A percentile compares a stretch with the other conserved stretches of the same genome.
These are phyloP conservation scores for Deilephila porcellus DNA, from an alignment of 2,888 invertebrate species.

Conservation along the genomic window DNA sequence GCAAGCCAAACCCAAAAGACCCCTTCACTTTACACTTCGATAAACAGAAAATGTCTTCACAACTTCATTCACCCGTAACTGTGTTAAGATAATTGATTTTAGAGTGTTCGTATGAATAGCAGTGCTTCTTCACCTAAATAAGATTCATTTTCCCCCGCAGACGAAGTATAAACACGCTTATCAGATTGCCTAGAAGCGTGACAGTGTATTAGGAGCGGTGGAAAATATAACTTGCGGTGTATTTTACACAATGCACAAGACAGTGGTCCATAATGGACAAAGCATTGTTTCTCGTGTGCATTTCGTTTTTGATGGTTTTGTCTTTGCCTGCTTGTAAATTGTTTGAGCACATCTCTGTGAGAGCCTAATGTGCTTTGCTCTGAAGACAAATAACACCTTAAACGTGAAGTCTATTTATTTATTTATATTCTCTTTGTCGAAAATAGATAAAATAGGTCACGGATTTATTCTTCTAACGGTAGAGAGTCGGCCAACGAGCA, in stretches of 20 bases:
- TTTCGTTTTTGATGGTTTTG: not conserved
- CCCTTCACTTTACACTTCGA: constrained; percentile 44
- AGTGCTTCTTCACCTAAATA: constrained; percentile 33
- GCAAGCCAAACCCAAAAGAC: constrained; percentile 40
- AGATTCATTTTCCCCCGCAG: constrained; percentile 28
- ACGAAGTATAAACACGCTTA: constrained; percentile 10
- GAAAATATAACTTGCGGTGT: constrained; percentile 18
- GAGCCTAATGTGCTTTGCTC: not conserved
- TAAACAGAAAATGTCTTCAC: constrained; percentile 50
- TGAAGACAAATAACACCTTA: not conserved
- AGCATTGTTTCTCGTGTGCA: not conserved
- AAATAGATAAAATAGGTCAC: too few relatives aligned
- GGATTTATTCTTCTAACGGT: too few relatives aligned
- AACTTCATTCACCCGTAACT: constrained; percentile 46
- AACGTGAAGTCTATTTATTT: not conserved
- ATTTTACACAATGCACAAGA: constrained; percentile 11
- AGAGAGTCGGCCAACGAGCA: too few relatives aligned
- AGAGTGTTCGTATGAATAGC: constrained; percentile 35
- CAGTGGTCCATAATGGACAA: constrained; percentile 2
- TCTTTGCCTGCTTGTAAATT: not conserved
- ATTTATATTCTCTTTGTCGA: not conserved
- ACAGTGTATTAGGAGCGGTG: constrained; percentile 7
- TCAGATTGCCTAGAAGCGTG: constrained; percentile 23
- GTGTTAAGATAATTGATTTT: constrained; percentile 48
- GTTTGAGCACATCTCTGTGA: not conserved